phyloP scores from a whole-genome alignment of 2,888 invertebrate genomes.

The Drosophila peninsularis region DNA sequence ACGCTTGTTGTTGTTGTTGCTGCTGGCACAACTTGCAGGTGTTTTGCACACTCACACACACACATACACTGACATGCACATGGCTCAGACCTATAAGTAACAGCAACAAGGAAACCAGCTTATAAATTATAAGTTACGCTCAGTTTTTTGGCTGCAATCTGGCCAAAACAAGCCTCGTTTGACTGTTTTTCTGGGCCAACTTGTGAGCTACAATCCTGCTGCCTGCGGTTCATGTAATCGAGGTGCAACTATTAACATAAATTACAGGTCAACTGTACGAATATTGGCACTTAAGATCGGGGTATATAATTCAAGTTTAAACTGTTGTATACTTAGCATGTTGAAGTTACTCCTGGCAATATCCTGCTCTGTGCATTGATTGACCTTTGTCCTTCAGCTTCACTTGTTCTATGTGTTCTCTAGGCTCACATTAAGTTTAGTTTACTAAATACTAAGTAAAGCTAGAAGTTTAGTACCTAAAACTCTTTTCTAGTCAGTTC shows the following conservation, averaged over 20 bases:
- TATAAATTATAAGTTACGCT: conserved; percentile 67
- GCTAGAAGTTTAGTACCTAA: too few relatives aligned
- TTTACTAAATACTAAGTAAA: neutral
- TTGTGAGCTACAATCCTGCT: conserved; percentile 6
- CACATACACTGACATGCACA: conserved; percentile 16
- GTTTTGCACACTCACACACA: conserved; percentile 42
- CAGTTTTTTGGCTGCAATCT: conserved; percentile 22
- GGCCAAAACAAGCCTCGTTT: conserved; percentile 21
- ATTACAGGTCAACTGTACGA: conserved; percentile 13
- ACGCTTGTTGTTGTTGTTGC: conserved; percentile 28
- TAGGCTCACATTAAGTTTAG: neutral
- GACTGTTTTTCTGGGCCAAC: conserved; percentile 9
- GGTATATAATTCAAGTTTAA: neutral
- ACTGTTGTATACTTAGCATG: neutral
- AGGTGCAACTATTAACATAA: conserved; percentile 15
- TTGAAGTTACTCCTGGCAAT: neutral
- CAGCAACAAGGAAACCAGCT: conserved; percentile 69
- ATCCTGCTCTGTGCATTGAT: too few relatives aligned
- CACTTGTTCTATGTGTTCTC: neutral
- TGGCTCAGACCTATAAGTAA: conserved; percentile 23
- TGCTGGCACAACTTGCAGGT: conserved; percentile 51
- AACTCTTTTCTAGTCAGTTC: neutral
- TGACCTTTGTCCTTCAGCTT: too few relatives aligned
- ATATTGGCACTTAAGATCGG: neutral
- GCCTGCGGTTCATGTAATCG: neutral